Conservation (phyloP, 2,888 invertebrate species). For the Quadroppia sp. region DNA sequence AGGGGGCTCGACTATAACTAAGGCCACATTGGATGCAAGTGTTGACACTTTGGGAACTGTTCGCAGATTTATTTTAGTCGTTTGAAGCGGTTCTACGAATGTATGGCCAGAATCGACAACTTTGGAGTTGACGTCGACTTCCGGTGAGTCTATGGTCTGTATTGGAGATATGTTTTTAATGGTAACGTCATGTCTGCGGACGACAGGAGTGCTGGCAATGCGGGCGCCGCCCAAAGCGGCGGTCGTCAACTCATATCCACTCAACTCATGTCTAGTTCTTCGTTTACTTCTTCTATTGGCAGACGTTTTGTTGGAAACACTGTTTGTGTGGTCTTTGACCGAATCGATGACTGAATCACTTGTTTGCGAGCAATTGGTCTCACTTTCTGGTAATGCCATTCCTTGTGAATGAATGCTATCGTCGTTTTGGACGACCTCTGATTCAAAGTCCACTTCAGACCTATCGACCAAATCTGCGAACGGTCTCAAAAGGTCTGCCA, state of each 20-base stretch:
- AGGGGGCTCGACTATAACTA: neutral
- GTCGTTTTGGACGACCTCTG: too few relatives aligned
- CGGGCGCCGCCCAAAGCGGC: neutral
- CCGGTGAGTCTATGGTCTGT: neutral
- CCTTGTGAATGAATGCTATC: too few relatives aligned
- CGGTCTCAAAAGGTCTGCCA: neutral
- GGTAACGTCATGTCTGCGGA: neutral
- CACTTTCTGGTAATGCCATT: too few relatives aligned
- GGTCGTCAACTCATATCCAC: neutral
- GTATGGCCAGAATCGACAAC: neutral
- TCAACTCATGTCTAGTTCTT: too few relatives aligned
- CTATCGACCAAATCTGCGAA: constrained; percentile 26
- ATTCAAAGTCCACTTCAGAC: too few relatives aligned
- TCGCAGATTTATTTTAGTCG: neutral
- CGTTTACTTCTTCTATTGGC: too few relatives aligned
- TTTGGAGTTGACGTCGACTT: neutral
- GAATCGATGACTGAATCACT: too few relatives aligned
- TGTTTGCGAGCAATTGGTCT: too few relatives aligned
- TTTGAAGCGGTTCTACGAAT: constrained; percentile 3
- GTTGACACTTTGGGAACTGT: neutral
- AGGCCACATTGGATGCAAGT: neutral
- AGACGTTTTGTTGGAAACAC: too few relatives aligned
- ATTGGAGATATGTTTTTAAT: neutral
- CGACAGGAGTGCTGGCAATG: constrained; percentile 5
- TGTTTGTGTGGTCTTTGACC: too few relatives aligned